Evolutionary conservation across 2,888 invertebrate species (phyloP).

Genomic region (Diploptera punctata): DNA sequence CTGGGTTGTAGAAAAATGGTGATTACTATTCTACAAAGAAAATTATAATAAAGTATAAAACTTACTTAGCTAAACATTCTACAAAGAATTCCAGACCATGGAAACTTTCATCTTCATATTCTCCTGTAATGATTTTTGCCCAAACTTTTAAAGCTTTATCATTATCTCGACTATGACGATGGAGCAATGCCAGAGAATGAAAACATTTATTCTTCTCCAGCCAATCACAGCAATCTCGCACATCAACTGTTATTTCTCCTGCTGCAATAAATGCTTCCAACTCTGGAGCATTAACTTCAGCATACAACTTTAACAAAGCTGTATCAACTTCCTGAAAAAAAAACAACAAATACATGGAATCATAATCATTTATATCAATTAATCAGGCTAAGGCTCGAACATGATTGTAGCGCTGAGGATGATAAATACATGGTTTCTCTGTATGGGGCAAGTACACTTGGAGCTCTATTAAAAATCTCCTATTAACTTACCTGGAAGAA

Average conservation of each 20-base stretch:
- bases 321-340: slow-evolving; percentile 55
- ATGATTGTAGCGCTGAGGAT: no score
- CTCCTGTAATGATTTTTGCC: slow-evolving; percentile 53
- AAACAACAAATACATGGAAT: no score
- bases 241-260: slow-evolving; percentile 47
- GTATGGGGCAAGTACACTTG: no score
- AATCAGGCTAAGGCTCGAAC: no score
- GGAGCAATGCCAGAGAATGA: slow-evolving; percentile 55
- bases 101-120: slow-evolving; percentile 53
- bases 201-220: slow-evolving; percentile 52
- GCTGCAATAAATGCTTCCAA: slow-evolving; percentile 39
- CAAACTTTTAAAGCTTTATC: slow-evolving; percentile 56
- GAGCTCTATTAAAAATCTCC: no score
- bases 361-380: no score
- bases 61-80: slow-evolving; percentile 46
- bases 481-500: no score
- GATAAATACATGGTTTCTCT: no score
- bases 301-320: slow-evolving; percentile 54
- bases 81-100: slow-evolving; percentile 50
- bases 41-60: not conserved
- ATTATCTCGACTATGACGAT: slow-evolving; percentile 52
- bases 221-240: slow-evolving; percentile 54
- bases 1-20: no score
- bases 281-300: slow-evolving; percentile 37
- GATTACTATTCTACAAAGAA: no score